A percentile compares a stretch with the other conserved stretches of the same genome.
Conservation (phyloP, 2,113 vertebrate genomes). For the Sturnira hondurensis region DNA sequence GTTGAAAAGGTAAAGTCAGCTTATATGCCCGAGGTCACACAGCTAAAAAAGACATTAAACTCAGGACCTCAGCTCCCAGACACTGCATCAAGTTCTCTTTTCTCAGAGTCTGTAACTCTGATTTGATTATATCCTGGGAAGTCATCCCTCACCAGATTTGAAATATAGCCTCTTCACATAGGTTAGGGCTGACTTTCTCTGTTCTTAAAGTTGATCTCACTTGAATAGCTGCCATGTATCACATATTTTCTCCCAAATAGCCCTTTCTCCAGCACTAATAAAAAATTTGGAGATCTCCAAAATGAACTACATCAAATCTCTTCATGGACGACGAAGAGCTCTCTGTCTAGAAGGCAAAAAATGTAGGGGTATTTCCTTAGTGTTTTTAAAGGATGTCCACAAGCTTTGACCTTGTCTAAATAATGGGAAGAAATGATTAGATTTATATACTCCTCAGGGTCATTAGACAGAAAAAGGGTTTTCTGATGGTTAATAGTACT, state of each 20-base stretch:
- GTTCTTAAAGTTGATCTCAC: neutral
- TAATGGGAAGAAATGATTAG: neutral
- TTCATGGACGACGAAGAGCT: neutral
- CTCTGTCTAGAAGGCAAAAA: neutral
- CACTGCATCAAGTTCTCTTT: neutral
- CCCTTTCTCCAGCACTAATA: neutral
- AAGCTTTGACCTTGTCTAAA: neutral
- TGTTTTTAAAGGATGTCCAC: neutral
- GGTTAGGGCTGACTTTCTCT: neutral
- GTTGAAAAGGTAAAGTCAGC: neutral
- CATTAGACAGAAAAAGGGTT: neutral
- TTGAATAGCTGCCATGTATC: neutral
- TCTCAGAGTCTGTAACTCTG: neutral
- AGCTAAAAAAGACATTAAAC: neutral
- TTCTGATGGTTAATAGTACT: neutral
- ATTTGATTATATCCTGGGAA: neutral
- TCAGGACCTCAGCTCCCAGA: neutral
- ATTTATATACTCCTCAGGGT: neutral
- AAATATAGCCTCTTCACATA: neutral
- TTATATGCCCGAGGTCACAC: neutral
- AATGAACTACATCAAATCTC: neutral
- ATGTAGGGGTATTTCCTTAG: neutral
- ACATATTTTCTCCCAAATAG: neutral
- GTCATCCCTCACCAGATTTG: too few relatives aligned
- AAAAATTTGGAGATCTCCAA: neutral